A percentile compares a stretch with the other conserved stretches of the same genome.
phyloP scores from a whole-genome alignment of 2,113 vertebrate species.

The Probosciger aterrimus region DNA sequence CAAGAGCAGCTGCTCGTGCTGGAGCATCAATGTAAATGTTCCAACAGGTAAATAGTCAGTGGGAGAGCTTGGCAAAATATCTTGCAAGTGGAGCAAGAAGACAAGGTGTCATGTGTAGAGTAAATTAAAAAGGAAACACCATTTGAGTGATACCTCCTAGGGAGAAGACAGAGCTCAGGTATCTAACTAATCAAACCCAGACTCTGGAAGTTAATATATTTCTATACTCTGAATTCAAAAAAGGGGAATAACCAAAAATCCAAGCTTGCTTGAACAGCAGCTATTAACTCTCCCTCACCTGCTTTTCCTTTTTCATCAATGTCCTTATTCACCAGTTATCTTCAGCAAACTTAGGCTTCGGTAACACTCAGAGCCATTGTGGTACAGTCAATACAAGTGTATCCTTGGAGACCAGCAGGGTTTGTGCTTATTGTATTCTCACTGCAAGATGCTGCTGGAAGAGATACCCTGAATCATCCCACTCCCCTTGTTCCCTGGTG shows the following conservation, averaged over 20 bases:
- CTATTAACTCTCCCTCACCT: background rate
- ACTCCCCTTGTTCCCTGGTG: background rate
- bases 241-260: background rate
- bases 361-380: background rate
- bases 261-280: background rate
- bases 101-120: background rate
- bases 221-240: background rate
- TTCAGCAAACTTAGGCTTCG: background rate
- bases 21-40: constrained; percentile 56
- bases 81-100: constrained; percentile 9
- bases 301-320: background rate
- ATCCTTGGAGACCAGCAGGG: background rate
- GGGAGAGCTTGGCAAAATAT: constrained; percentile 14
- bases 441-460: background rate
- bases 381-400: rapidly evolving
- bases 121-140: constrained; percentile 36
- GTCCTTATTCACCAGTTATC: background rate
- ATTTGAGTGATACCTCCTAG: background rate
- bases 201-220: background rate
- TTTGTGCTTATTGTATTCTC: background rate
- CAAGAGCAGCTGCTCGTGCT: constrained; percentile 14
- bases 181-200: background rate
- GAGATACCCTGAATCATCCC: background rate
- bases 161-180: constrained; percentile 13
- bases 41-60: constrained; percentile 67